Conservation (phyloP, 2,888 invertebrate species). For the Ariolimax columbianus region DNA sequence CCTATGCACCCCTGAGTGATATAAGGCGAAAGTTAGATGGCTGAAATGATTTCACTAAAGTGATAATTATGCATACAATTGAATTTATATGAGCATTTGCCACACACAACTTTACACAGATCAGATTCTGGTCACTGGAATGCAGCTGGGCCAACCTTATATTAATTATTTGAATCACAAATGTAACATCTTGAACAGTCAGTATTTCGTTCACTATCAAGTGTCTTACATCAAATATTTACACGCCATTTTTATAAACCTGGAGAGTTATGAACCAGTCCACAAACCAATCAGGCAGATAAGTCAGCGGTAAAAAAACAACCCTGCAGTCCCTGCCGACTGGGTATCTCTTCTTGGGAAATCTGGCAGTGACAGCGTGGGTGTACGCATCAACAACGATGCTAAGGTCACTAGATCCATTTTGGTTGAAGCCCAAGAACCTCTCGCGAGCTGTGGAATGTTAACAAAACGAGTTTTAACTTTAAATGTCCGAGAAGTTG, state of each 20-base stretch:
- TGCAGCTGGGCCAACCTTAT: too few species aligned
- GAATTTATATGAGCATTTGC: too few species aligned
- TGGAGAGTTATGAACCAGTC: conserved; percentile 8
- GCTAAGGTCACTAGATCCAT: background rate
- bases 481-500: background rate
- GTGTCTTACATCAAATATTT: background rate
- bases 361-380: conserved; percentile 37
- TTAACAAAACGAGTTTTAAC: background rate
- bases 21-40: too few species aligned
- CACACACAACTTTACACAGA: too few species aligned
- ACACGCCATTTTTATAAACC: background rate
- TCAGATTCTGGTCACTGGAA: too few species aligned
- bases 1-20: too few species aligned
- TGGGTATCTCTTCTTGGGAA: conserved; percentile 27
- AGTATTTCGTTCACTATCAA: background rate
- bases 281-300: background rate
- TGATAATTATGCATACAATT: too few species aligned
- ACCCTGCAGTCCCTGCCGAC: conserved; percentile 24
- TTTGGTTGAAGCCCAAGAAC: background rate
- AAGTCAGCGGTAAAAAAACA: conserved; percentile 4
- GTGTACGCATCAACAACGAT: conserved; percentile 40
- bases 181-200: background rate
- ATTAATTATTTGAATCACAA: too few species aligned
- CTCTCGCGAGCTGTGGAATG: conserved; percentile 10
- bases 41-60: too few species aligned